Evolutionary conservation across 2,113 vertebrate genomes (phyloP), one percentile per base, ranked within the genome.

Genomic region (Lepisosteus oculatus): DNA sequence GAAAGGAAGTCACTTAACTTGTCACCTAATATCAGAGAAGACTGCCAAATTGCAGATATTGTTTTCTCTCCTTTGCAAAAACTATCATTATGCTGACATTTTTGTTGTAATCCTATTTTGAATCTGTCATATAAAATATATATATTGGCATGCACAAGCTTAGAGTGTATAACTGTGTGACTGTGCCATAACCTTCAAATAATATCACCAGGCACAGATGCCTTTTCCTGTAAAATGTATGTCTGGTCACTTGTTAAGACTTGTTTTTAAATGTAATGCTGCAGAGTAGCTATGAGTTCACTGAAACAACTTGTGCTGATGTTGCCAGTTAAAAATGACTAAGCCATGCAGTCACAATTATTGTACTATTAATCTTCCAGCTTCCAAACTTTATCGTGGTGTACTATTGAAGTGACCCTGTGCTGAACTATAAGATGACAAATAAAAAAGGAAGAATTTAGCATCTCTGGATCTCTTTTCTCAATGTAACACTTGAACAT

Each of bases 191-290:
- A 73, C 80, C 76, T 77, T 69, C 29, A 63, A 75, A 70, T 69
- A 71, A 77, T 74, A 72, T 77, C 71, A 70, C 79, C 83, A 86
- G 77, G 64, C 76, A 80, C 59, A 71, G 70, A 68, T 67, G 74
- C 74, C 55, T 69, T 82, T 74, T 67, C 74, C 65, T 78, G 65
- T 73, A 64, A 73, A 86, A 85, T 70, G 72, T 51, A 65, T 17
- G 55, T 83, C 83, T 87, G 79, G 65, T 78, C 84, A 79, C 84
- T 84, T 89, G 86, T 87, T 86, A 79, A 68, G 87, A 88, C 86
- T 83, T 85, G 85, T 79, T 76, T 83, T 85, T 79, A 80, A 84
- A 82, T 82, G 81, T 71, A 81, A 83, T 78, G 71, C 72, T 69
- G 82, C 71, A 75, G 66, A 79, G 80, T 29, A 43, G 74, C 75